Evolutionary conservation across 2,113 vertebrate genomes (phyloP).

Genomic region (Burhinus bistriatus): DNA sequence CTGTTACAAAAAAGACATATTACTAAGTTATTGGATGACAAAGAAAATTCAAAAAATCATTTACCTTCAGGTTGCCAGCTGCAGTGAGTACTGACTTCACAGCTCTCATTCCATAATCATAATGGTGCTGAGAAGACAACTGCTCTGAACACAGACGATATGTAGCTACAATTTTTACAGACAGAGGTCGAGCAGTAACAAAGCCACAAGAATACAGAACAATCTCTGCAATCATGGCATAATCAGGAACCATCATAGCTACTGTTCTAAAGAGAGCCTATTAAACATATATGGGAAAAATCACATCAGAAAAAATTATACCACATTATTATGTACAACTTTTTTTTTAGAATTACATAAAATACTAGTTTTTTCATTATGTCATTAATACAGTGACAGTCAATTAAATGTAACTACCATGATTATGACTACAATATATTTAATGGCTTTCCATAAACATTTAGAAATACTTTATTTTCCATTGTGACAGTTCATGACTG

Average conservation of each 20-base stretch:
- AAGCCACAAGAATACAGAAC: conserved; percentile 92
- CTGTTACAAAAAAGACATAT: neutral
- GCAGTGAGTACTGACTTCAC: conserved; percentile 91
- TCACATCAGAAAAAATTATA: neutral
- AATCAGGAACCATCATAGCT: conserved; percentile 95
- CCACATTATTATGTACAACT: neutral
- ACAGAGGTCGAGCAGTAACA: conserved; percentile 85
- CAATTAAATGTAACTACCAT: neutral
- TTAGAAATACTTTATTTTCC: neutral
- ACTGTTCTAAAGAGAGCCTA: conserved; percentile 90
- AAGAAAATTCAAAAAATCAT: neutral
- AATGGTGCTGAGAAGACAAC: conserved; percentile 88
- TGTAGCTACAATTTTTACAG: conserved; percentile 88
- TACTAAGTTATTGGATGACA: neutral
- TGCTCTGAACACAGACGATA: conserved; percentile 89
- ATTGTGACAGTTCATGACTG: neutral
- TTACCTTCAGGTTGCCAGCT: conserved; percentile 90
- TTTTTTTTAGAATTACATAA: neutral
- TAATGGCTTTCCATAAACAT: neutral
- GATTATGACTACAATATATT: neutral
- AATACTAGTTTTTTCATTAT: neutral
- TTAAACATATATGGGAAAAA: neutral
- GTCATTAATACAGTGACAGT: neutral
- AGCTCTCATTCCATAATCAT: conserved; percentile 91
- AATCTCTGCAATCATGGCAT: conserved; percentile 92